Evolutionary conservation across 1,140 invertebrate genomes (phyloP), one percentile per base, ranked within the genome.

Genomic region (Cyphomyrmex costatus): DNA sequence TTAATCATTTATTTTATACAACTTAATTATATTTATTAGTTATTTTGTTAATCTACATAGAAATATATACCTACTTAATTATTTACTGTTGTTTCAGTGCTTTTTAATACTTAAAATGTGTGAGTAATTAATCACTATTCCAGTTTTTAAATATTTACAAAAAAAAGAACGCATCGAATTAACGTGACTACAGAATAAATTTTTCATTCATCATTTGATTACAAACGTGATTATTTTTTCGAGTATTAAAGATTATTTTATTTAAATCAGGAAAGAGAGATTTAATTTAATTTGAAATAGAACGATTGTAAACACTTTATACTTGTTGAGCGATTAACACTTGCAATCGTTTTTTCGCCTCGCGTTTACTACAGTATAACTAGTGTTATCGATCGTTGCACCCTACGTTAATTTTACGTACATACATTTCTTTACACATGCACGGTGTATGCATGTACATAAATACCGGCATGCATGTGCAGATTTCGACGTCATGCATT

Each of bases 341-440:
- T 58, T 27, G 42, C 27, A 5, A 68, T 56, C 51, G 7, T 56
- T 16, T 30, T 33, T 30, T 46, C 33, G 5, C n/a, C n/a, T 60
- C 7, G 7, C 10, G 0, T 30, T 56, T 10, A 21, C 6, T 83
- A 36, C 42, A 36, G 30, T 42, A 21, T 53, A 53, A 53, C 61
- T 30, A 53, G 24, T 21, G 79, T 60, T 24, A 83, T 83, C 24
- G 66, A 82, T 82, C 78, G 51, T 30, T 56, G 14, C 61, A 70
- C 30, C n/a, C 12, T 16, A 16, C 3, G n/a, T 24, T 46, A 68
- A 46, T 46, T 46, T 68, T 66, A 46, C 2, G 14, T 70, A n/a
- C 46, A 24, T 36, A 46, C 21, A 24, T 46, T 33, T 63, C n/a
- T 73, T 12, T 42, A 42, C 5, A 42, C 7, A 14, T 19, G 19